Evolutionary conservation across 37 sponge, comb jelly and placozoan species (phyloP).

Genomic region (Halichondria panicea): DNA sequence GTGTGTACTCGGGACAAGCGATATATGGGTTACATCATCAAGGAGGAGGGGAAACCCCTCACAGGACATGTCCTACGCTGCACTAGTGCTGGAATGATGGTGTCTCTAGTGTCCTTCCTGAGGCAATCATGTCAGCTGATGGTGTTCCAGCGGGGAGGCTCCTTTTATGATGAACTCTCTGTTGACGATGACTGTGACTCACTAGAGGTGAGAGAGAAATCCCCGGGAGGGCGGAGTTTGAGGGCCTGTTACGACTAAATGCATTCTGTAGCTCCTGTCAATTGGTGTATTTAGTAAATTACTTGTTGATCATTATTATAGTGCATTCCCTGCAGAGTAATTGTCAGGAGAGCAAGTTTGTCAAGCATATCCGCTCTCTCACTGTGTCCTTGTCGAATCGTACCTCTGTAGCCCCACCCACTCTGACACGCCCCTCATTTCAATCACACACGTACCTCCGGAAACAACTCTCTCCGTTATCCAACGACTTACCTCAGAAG

Average conservation of each 20-base stretch:
- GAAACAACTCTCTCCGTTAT: background rate
- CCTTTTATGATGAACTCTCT: constrained; percentile 53
- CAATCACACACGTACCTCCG: constrained; percentile 14
- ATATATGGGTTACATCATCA: constrained; percentile 55
- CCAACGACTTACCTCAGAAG: background rate
- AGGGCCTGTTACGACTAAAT: background rate
- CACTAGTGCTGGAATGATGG: constrained; percentile 50
- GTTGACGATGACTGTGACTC: constrained; percentile 27
- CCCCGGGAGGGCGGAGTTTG: background rate
- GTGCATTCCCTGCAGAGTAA: background rate
- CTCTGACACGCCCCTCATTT: constrained; percentile 19
- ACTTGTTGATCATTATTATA: background rate
- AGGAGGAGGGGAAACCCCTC: constrained; percentile 55
- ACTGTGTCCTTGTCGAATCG: constrained; percentile 28
- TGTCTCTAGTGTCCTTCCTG: constrained; percentile 40
- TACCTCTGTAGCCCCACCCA: constrained; percentile 41
- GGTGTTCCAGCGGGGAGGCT: constrained; percentile 45
- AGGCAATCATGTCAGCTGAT: constrained; percentile 53
- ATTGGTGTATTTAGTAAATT: background rate
- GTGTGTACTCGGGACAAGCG: constrained; percentile 42
- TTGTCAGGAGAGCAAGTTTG: background rate
- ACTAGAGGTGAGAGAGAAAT: constrained; percentile 14
- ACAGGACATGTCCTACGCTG: constrained; percentile 50
- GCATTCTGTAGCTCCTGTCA: background rate
- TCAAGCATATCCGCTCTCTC: constrained; percentile 7